Percentiles rank a stretch among this genome's conserved stretches.
These are phyloP conservation scores for Drosophila grimshawi DNA, from an alignment of 1,140 invertebrate species.

Conservation along the genomic window DNA sequence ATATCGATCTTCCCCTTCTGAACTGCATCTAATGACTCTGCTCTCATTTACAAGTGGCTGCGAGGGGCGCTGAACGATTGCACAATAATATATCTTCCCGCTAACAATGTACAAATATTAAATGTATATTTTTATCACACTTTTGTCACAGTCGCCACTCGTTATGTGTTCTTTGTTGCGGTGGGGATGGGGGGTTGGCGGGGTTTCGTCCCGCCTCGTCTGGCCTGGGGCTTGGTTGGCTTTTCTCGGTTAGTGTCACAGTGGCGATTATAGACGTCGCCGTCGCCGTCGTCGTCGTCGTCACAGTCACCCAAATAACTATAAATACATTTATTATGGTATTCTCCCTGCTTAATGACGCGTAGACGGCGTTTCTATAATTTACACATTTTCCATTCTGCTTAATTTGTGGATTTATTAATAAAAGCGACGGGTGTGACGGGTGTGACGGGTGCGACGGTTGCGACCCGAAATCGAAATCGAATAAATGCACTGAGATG, in stretches of 20 bases:
- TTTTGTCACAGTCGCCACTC: conserved; percentile 51
- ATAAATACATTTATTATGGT: conserved; percentile 83
- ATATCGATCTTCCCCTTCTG: neutral
- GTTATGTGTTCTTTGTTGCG: conserved; percentile 1
- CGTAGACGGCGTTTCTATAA: conserved; percentile 75
- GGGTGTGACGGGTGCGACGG: conserved; percentile 26
- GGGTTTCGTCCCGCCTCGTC: neutral
- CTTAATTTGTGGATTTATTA: conserved; percentile 69
- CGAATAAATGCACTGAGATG: conserved; percentile 30
- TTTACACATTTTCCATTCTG: conserved; percentile 73
- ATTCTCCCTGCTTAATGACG: conserved; percentile 81
- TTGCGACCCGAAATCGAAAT: conserved; percentile 48
- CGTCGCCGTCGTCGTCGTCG: conserved; percentile 18
- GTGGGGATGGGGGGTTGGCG: neutral
- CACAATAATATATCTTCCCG: conserved; percentile 78
- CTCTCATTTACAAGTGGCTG: neutral
- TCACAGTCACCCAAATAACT: conserved; percentile 80
- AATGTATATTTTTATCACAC: conserved; percentile 83
- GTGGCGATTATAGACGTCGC: conserved; percentile 70
- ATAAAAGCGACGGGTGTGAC: conserved; percentile 45
- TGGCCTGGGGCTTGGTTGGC: conserved; percentile 18
- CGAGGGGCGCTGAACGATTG: conserved; percentile 54
- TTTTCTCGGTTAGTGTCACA: conserved; percentile 81
- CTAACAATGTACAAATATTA: conserved; percentile 83
- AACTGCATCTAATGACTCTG: conserved; percentile 28